phyloP scores from a whole-genome alignment of 2,113 vertebrate species.

The Pelodiscus sinensis region DNA sequence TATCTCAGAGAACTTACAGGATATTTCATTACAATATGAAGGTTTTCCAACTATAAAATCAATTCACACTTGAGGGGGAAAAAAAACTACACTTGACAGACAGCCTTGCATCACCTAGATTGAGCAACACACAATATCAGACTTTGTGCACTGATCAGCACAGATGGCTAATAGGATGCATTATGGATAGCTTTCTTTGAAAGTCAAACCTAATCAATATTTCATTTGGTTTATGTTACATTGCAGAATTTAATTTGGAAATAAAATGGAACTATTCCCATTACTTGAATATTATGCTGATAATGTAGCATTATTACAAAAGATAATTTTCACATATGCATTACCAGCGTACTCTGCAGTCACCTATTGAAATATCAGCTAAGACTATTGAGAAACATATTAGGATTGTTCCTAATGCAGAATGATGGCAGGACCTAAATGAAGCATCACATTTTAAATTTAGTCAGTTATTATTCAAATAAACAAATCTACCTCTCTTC shows the following conservation, averaged over 20 bases:
- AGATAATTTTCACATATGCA: background rate
- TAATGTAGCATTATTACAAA: conserved; percentile 30
- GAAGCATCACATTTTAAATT: conserved; percentile 5
- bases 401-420: conserved; percentile 26
- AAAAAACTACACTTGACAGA: background rate
- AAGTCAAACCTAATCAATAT: conserved; percentile 35
- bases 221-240: conserved; percentile 13
- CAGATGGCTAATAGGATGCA: conserved; percentile 30
- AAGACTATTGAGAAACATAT: background rate
- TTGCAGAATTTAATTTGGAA: background rate
- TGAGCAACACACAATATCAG: background rate
- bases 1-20: background rate
- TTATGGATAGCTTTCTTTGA: conserved; percentile 47
- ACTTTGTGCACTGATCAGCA: conserved; percentile 23
- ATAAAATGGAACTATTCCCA: background rate
- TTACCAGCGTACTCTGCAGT: background rate
- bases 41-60: background rate
- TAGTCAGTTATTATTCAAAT: background rate
- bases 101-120: conserved; percentile 43
- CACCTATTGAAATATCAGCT: background rate
- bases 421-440: background rate
- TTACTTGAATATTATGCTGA: conserved; percentile 5
- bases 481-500: background rate
- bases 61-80: background rate
- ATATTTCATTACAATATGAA: background rate